Evolutionary conservation across 1,140 invertebrate species (phyloP).

Genomic region (Daktulosphaira vitifoliae): DNA sequence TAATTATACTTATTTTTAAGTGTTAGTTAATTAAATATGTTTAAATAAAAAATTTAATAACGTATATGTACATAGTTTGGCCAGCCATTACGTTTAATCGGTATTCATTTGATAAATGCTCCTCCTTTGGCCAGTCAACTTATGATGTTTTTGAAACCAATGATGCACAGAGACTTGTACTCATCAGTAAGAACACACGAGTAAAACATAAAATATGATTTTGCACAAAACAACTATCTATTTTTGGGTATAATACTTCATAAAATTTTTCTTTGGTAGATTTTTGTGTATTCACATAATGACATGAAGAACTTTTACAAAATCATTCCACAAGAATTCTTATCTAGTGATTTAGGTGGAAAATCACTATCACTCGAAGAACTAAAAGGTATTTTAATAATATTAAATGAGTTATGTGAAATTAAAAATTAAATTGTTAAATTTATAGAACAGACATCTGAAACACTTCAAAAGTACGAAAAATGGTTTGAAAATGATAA

Average conservation of each 20-base stretch:
- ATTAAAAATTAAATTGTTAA: neutral
- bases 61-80: too few relatives aligned
- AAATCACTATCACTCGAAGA: slow-evolving; percentile 27
- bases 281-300: neutral
- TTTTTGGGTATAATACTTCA: too few relatives aligned
- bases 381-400: slow-evolving; percentile 3
- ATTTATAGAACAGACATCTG: neutral
- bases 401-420: neutral
- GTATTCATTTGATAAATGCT: slow-evolving; percentile 36
- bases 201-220: too few relatives aligned
- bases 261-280: slow-evolving; percentile 2
- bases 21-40: too few relatives aligned
- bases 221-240: too few relatives aligned
- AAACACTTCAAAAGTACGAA: slow-evolving; percentile 1
- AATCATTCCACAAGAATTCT: slow-evolving; percentile 23
- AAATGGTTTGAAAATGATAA: slow-evolving; percentile 24
- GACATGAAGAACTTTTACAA: slow-evolving; percentile 17
- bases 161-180: slow-evolving; percentile 36
- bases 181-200: slow-evolving; percentile 34
- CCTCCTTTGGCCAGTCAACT: slow-evolving; percentile 33
- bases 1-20: too few relatives aligned
- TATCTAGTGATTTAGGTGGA: slow-evolving; percentile 32
- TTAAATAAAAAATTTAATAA: too few relatives aligned
- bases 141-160: slow-evolving; percentile 37
- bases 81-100: slow-evolving; percentile 35